phyloP scores from a whole-genome alignment of 2,797 vertebrate genomes.

The Podargus strigoides region DNA sequence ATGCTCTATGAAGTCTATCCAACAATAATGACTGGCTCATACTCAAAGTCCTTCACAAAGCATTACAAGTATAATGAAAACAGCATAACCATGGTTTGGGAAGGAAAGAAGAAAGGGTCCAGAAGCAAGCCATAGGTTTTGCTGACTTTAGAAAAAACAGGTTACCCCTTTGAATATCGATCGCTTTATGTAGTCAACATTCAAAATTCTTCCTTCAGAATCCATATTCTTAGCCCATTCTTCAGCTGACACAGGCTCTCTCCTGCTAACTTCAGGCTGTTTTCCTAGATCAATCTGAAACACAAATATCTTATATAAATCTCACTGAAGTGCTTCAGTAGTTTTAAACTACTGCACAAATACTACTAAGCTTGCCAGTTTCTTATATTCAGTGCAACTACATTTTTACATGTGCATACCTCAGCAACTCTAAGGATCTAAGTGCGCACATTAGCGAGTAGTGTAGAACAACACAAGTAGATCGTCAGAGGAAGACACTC shows the following conservation, averaged over 20 bases:
- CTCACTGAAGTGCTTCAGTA: neutral
- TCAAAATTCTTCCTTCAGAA: slow-evolving; percentile 83
- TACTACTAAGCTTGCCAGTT: neutral
- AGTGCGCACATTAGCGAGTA: neutral
- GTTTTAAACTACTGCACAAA: neutral
- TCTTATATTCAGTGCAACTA: neutral
- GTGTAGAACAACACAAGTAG: neutral
- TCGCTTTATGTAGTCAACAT: slow-evolving; percentile 79
- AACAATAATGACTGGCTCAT: neutral
- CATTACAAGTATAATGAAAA: neutral
- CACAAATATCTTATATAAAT: neutral
- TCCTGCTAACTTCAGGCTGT: slow-evolving; percentile 84
- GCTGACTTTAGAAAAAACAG: neutral
- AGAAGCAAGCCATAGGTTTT: neutral
- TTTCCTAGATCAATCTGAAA: slow-evolving; percentile 88
- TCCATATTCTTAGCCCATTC: slow-evolving; percentile 87
- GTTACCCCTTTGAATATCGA: slow-evolving; percentile 92
- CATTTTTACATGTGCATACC: neutral
- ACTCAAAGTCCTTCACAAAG: neutral
- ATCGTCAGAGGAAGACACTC: neutral
- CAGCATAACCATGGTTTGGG: neutral
- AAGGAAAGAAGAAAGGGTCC: neutral
- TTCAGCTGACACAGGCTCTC: slow-evolving; percentile 83
- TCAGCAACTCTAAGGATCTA: neutral
- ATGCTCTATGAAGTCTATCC: neutral